Evolutionary conservation across 2,797 vertebrate genomes (phyloP).

Genomic region (Melanotaenia pygmaea): DNA sequence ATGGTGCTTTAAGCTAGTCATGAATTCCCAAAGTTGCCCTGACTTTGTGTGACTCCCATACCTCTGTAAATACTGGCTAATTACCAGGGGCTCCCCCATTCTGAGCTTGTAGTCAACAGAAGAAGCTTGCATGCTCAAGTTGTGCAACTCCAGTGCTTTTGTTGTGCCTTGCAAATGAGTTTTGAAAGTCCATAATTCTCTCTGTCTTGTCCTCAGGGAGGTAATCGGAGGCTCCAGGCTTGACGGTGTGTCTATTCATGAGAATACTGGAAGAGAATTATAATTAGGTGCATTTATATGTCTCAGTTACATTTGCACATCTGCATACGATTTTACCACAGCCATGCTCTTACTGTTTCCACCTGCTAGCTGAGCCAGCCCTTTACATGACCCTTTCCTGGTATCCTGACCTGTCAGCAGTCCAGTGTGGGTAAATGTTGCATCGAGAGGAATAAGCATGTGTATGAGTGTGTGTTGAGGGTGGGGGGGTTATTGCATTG

Average conservation of each 20-base stretch:
- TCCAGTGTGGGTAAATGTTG: slow-evolving; percentile 47
- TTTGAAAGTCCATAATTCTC: slow-evolving; percentile 4
- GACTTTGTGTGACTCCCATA: slow-evolving; percentile 10
- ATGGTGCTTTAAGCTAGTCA: slow-evolving; percentile 18
- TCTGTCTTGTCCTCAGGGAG: slow-evolving; percentile 20
- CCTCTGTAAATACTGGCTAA: slow-evolving; percentile 3
- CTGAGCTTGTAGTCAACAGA: slow-evolving; percentile 48
- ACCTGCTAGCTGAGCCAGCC: slow-evolving; percentile 28
- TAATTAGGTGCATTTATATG: slow-evolving; percentile 16
- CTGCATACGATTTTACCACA: slow-evolving; percentile 44
- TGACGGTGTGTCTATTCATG: slow-evolving; percentile 16
- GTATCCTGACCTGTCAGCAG: slow-evolving; percentile 52
- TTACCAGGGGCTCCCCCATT: slow-evolving; percentile 17
- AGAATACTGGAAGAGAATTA: slow-evolving; percentile 15
- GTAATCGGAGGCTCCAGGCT: slow-evolving; percentile 19
- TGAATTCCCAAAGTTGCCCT: not conserved
- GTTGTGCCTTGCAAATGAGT: slow-evolving; percentile 19
- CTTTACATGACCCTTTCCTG: slow-evolving; percentile 30
- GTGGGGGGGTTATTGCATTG: slow-evolving; percentile 52
- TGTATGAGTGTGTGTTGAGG: not conserved
- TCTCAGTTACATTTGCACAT: slow-evolving; percentile 28
- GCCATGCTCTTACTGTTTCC: slow-evolving; percentile 52
- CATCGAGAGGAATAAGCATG: slow-evolving; percentile 11
- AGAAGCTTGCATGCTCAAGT: slow-evolving; percentile 26
- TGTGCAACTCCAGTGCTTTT: slow-evolving; percentile 22